phyloP scores from a whole-genome alignment of 2,113 vertebrate species.

The Haplochromis burtoni region DNA sequence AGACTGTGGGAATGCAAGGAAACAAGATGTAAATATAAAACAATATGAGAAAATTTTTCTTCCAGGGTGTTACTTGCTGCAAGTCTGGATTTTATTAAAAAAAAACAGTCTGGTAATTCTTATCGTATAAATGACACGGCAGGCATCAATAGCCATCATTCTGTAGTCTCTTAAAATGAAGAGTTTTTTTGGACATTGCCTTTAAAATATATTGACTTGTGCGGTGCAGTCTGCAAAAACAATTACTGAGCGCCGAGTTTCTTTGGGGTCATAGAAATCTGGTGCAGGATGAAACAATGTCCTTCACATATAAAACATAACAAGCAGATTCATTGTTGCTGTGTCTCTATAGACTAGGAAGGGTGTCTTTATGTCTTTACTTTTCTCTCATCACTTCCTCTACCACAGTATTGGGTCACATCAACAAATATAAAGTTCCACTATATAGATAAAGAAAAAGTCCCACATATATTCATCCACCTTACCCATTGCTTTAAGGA shows the following conservation, averaged over 20 bases:
- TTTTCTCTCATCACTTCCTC: neutral
- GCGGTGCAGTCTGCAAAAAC: slow-evolving; percentile 43
- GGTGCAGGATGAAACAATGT: slow-evolving; percentile 49
- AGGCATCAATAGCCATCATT: slow-evolving; percentile 40
- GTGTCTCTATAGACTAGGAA: slow-evolving; percentile 21
- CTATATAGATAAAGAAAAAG: neutral
- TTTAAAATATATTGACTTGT: slow-evolving; percentile 49
- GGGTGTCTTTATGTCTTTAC: slow-evolving; percentile 4
- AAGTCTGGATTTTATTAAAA: slow-evolving; percentile 26
- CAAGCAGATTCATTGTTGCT: slow-evolving; percentile 49
- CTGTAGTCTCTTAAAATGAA: slow-evolving; percentile 35
- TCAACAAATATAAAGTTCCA: neutral
- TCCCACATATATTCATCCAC: neutral
- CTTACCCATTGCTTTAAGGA: neutral
- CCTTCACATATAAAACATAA: slow-evolving; percentile 56
- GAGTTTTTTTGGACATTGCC: slow-evolving; percentile 35
- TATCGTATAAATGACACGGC: slow-evolving; percentile 57
- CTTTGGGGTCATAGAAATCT: slow-evolving; percentile 41
- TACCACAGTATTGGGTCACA: neutral
- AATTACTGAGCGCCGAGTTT: slow-evolving; percentile 29
- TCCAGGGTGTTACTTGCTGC: neutral
- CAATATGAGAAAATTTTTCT: neutral
- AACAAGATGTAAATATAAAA: neutral
- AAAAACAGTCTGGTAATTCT: slow-evolving; percentile 23
- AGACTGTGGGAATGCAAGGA: neutral